Percentiles rank a stretch among this genome's conserved stretches.
phyloP scores from a whole-genome alignment of 2,113 vertebrate species.

The Brevimyrus niger region DNA sequence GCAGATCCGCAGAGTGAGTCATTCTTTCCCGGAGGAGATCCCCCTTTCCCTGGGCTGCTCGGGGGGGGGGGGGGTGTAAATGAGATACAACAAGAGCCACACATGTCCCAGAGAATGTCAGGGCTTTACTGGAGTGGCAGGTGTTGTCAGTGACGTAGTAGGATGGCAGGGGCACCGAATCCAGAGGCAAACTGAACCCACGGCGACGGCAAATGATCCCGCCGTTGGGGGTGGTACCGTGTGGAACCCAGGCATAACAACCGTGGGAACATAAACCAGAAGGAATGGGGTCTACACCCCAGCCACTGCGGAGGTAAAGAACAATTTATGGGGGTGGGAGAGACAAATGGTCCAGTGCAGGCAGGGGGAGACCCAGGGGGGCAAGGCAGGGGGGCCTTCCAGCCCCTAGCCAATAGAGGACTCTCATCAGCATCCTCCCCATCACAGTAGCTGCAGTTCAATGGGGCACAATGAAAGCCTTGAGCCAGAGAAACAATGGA shows the following conservation, averaged over 20 bases:
- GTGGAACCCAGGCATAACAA: constrained; percentile 11
- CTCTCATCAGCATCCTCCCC: background rate
- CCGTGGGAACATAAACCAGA: constrained; percentile 15
- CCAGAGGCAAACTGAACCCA: background rate
- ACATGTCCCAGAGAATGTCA: background rate
- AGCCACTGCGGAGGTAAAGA: constrained; percentile 39
- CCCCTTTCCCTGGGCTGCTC: background rate
- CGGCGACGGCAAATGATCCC: background rate
- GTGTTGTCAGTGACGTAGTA: background rate
- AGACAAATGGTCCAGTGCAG: constrained; percentile 26
- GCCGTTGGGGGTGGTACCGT: constrained; percentile 15
- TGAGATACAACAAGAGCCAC: background rate
- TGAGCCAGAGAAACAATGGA: background rate
- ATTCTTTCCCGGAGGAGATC: background rate
- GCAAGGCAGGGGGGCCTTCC: background rate
- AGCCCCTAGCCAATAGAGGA: background rate
- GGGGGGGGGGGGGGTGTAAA: background rate
- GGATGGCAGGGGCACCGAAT: background rate
- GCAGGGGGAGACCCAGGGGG: background rate
- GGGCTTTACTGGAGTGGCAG: background rate
- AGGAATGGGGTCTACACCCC: constrained; percentile 18
- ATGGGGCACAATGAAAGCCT: background rate
- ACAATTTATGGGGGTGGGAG: constrained; percentile 37
- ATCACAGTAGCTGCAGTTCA: background rate
- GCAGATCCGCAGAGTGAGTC: background rate